Base-by-base conservation (phyloP, 2,888 invertebrate species). In the Bedellia somnulentella region DNA sequence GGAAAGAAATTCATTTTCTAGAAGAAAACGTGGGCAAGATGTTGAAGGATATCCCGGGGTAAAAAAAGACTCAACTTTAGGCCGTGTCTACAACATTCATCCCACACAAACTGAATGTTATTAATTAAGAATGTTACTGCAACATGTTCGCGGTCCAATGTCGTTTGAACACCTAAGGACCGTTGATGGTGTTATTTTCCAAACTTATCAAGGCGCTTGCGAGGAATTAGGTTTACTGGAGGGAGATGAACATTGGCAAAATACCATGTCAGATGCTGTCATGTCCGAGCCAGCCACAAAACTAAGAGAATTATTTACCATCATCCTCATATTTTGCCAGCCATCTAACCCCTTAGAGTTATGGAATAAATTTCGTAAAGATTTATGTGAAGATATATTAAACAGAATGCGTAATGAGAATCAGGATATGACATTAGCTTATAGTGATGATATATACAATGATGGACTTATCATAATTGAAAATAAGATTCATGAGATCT, bases 161-260 rank as follows among this genome's bases (percentile, higher is more conserved):
- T 42, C 36, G 27, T 42, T 42, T 30, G 21, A 38, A 34, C 17
- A 38, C 34, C 5, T 10, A 30, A 35, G 31, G 15, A 40, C 37
- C 25, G 37, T 41, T 1, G 33, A 39, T 31, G 41, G 39, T 35
- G 28, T 37, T 34, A 30, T 39, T 26, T 32, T 3, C 11, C 18
- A 38, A 3, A 41, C 36, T 3, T 39, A 37, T 32, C 36, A 37
- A 38, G 34, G 26, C 11, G 37, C 38, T 25, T 30, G 39, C 34
- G 18, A 29, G 17, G 27, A 27, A 18, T 30, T 31, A 37, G 37
- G 35, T 35, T 39, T 39, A 29, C 32, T 37, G 26, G 30, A 39
- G 25, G 29, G 30, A 31, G 39, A 39, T 33, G 28, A 35, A 25
- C 15, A 30, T 37, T 32, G 15, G 28, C 28, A 35, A 35, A 33